A percentile compares a stretch with the other conserved stretches of the same genome.
These are phyloP conservation scores for Octodon degus DNA, from an alignment of 2,113 vertebrate species.

Conservation along the genomic window DNA sequence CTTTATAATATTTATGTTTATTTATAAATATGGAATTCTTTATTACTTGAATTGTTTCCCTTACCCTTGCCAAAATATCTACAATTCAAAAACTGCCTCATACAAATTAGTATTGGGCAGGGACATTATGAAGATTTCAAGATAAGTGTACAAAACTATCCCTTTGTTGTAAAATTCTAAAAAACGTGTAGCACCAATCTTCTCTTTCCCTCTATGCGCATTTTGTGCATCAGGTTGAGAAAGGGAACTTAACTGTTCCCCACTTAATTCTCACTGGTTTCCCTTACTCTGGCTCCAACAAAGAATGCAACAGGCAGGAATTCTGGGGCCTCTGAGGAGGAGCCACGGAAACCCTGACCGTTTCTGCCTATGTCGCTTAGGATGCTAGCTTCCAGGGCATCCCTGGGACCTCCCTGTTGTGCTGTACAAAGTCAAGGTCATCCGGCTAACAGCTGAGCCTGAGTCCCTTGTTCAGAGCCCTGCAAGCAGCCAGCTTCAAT, in stretches of 20 bases:
- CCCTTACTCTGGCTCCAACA: background rate
- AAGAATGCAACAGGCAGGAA: background rate
- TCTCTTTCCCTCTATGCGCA: background rate
- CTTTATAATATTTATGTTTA: background rate
- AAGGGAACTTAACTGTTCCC: background rate
- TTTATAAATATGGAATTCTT: background rate
- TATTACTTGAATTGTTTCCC: background rate
- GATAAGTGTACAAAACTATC: background rate
- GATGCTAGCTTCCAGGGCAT: background rate
- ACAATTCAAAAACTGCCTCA: background rate
- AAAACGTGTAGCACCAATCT: background rate
- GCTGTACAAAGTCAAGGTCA: background rate
- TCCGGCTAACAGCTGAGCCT: background rate
- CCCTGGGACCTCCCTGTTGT: background rate
- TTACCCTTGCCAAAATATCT: background rate
- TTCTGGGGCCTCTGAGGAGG: background rate
- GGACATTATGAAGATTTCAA: background rate
- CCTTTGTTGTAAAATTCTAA: background rate
- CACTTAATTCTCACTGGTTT: background rate
- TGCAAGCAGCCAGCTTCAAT: background rate
- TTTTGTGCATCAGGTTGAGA: background rate
- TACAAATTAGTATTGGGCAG: background rate
- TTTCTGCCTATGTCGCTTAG: background rate
- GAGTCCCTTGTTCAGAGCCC: background rate
- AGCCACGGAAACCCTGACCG: background rate